Percentiles rank a stretch among this genome's conserved stretches.
phyloP scores from a whole-genome alignment of 2,797 vertebrate species.

The Coregonus sp. region DNA sequence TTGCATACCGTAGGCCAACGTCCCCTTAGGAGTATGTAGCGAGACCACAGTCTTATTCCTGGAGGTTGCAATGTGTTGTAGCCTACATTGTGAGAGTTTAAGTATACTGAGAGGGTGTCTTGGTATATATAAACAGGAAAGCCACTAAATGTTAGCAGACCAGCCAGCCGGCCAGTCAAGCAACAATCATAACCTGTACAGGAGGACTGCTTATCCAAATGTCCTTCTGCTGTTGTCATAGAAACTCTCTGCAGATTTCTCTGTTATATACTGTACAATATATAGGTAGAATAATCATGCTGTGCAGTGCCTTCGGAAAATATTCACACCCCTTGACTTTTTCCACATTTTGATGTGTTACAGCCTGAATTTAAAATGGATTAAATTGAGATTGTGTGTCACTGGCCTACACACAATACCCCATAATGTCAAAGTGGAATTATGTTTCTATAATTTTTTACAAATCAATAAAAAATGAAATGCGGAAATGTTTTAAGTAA shows the following conservation, averaged over 20 bases:
- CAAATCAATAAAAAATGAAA: too few species aligned
- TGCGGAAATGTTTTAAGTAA: too few species aligned
- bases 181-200: slow-evolving; percentile 58
- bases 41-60: slow-evolving; percentile 65
- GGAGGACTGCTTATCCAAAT: background rate
- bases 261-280: background rate
- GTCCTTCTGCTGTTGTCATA: slow-evolving; percentile 59
- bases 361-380: too few species aligned
- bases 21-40: slow-evolving; percentile 51
- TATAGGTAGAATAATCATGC: too few species aligned
- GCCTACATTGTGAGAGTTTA: slow-evolving; percentile 64
- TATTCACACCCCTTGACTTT: too few species aligned
- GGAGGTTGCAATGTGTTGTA: slow-evolving; percentile 71
- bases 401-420: too few species aligned
- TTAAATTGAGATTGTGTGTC: too few species aligned
- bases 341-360: too few species aligned
- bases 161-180: slow-evolving; percentile 70
- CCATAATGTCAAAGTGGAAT: too few species aligned
- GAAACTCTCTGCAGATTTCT: slow-evolving; percentile 62
- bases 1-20: background rate
- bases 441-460: too few species aligned
- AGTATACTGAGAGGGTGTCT: slow-evolving; percentile 68
- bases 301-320: too few species aligned
- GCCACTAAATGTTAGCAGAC: slow-evolving; percentile 73
- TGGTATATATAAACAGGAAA: slow-evolving; percentile 75